phyloP scores from a whole-genome alignment of 1,140 invertebrate species.

The Dreissena polymorpha region DNA sequence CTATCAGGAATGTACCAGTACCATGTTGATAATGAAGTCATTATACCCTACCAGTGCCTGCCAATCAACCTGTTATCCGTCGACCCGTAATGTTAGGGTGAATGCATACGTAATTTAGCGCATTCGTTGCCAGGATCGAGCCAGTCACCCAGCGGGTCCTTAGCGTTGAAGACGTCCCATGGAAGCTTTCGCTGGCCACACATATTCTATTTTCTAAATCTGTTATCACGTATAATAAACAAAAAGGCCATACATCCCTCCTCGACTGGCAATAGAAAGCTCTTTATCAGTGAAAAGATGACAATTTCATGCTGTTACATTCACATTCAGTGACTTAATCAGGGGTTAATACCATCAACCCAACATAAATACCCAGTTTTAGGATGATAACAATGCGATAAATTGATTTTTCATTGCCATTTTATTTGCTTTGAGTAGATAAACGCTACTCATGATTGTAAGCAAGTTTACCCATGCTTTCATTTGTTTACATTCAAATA shows the following conservation, averaged over 20 bases:
- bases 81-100: too few relatives aligned
- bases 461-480: constrained; percentile 33
- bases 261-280: constrained; percentile 37
- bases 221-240: constrained; percentile 48
- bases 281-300: constrained; percentile 58
- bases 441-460: constrained; percentile 15
- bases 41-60: too few relatives aligned
- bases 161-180: too few relatives aligned
- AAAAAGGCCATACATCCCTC: constrained; percentile 21
- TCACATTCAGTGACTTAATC: constrained; percentile 46
- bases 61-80: too few relatives aligned
- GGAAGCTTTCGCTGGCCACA: constrained; percentile 6
- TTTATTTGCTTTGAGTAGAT: constrained; percentile 42
- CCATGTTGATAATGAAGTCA: too few relatives aligned
- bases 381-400: constrained; percentile 42
- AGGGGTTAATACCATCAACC: constrained; percentile 34
- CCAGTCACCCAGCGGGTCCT: too few relatives aligned
- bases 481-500: constrained; percentile 19
- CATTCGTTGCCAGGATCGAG: too few relatives aligned
- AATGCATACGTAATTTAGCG: too few relatives aligned
- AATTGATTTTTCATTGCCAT: constrained; percentile 50
- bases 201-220: constrained; percentile 36
- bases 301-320: constrained; percentile 53
- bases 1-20: too few relatives aligned
- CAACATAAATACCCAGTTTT: constrained; percentile 44